phyloP scores from a whole-genome alignment of 1,140 invertebrate species.

The Aphelenchoides avenae region DNA sequence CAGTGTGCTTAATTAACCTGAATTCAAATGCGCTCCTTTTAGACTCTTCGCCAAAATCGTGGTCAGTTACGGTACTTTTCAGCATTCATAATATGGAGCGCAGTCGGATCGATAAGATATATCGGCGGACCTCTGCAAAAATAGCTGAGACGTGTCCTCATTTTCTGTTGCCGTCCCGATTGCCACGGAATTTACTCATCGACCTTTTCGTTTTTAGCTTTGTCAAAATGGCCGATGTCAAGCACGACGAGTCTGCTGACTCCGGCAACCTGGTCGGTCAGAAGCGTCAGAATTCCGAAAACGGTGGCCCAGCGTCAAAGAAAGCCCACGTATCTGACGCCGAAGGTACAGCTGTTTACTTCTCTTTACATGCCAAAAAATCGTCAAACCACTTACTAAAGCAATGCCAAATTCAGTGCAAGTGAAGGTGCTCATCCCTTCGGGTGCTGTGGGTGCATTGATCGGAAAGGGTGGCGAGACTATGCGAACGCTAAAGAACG shows the following conservation, averaged over 20 bases:
- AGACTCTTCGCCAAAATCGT: too few species aligned
- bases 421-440: slow-evolving; percentile 56
- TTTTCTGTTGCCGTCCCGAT: too few species aligned
- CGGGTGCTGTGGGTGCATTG: slow-evolving; percentile 54
- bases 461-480: slow-evolving; percentile 58
- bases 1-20: too few species aligned
- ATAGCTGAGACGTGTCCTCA: too few species aligned
- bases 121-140: too few species aligned
- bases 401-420: slow-evolving; percentile 43
- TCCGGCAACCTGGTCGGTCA: slow-evolving; percentile 35
- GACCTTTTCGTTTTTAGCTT: too few species aligned
- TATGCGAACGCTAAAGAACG: slow-evolving; percentile 54
- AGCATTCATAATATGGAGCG: too few species aligned
- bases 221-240: slow-evolving; percentile 10
- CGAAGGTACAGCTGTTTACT: slow-evolving; percentile 26
- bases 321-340: slow-evolving; percentile 46
- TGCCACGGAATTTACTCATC: too few species aligned
- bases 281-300: slow-evolving; percentile 48
- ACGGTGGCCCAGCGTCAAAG: slow-evolving; percentile 51
- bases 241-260: slow-evolving; percentile 11
- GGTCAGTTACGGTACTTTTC: too few species aligned
- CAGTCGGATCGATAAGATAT: too few species aligned
- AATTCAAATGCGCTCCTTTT: too few species aligned
- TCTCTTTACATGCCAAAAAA: too few species aligned
- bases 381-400: slow-evolving; percentile 9